Evolutionary conservation across 2,888 invertebrate species (phyloP).

Genomic region (Campoplex capitator): DNA sequence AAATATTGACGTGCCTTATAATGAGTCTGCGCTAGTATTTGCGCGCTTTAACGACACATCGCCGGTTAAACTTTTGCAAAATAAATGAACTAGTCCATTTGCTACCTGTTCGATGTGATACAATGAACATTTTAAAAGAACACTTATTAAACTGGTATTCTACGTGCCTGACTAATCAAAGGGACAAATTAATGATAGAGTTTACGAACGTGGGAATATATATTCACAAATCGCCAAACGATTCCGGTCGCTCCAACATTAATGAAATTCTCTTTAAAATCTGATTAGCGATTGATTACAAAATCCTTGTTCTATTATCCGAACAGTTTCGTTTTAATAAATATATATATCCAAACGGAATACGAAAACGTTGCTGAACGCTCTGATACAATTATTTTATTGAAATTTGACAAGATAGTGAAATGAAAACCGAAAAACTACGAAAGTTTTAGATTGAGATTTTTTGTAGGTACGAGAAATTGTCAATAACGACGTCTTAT

Average conservation of each 20-base stretch:
- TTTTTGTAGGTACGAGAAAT: too few species aligned
- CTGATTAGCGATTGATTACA: constrained; percentile 63
- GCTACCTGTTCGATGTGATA: neutral
- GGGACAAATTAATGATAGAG: constrained; percentile 53
- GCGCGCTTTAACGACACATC: neutral
- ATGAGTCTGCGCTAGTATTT: constrained; percentile 12
- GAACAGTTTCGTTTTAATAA: neutral
- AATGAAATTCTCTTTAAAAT: constrained; percentile 62
- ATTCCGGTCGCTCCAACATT: constrained; percentile 28
- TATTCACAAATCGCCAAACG: constrained; percentile 24
- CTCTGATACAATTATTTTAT: neutral
- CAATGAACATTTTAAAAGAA: constrained; percentile 11
- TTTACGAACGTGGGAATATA: constrained; percentile 9
- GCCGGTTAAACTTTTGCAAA: neutral
- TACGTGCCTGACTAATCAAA: constrained; percentile 39
- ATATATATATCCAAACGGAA: neutral
- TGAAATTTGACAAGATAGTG: neutral
- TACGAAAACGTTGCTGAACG: neutral
- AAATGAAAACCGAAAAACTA: too few species aligned
- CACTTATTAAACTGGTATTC: neutral
- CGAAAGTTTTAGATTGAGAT: too few species aligned
- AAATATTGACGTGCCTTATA: constrained; percentile 50
- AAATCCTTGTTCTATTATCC: constrained; percentile 50
- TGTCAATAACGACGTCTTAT: too few species aligned
- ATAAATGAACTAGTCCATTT: neutral